Conservation (phyloP, 2,113 vertebrate genomes). For the Neodon shergylaensis region DNA sequence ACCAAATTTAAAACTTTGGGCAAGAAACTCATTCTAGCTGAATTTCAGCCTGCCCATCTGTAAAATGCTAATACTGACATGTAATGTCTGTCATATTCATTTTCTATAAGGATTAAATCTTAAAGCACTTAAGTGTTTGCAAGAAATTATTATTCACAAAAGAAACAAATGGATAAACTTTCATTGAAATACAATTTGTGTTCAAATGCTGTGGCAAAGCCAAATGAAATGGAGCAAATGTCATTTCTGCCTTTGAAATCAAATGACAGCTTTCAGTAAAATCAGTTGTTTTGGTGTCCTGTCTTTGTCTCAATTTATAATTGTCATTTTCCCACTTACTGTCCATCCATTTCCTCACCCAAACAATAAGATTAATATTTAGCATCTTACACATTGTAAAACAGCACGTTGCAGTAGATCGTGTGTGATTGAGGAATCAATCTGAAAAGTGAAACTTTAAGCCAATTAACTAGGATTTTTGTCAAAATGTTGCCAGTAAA, state of each 20-base stretch:
- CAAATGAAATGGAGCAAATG: neutral
- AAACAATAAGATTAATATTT: neutral
- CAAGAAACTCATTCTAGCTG: neutral
- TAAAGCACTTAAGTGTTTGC: neutral
- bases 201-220: neutral
- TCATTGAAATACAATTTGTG: neutral
- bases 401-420: neutral
- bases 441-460: constrained; percentile 13
- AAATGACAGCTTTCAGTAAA: neutral
- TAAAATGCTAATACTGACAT: neutral
- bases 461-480: neutral
- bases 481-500: neutral
- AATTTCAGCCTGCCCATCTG: neutral
- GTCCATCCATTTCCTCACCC: neutral
- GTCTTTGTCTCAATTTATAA: neutral
- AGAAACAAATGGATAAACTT: neutral
- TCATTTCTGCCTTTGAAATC: neutral
- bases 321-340: neutral
- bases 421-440: neutral
- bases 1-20: neutral
- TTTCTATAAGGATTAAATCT: neutral
- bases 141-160: neutral
- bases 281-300: neutral
- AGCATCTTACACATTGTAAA: neutral
- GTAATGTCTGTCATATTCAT: neutral